Evolutionary conservation across 2,888 invertebrate species (phyloP).

Genomic region (Cylindroiulus punctatus): DNA sequence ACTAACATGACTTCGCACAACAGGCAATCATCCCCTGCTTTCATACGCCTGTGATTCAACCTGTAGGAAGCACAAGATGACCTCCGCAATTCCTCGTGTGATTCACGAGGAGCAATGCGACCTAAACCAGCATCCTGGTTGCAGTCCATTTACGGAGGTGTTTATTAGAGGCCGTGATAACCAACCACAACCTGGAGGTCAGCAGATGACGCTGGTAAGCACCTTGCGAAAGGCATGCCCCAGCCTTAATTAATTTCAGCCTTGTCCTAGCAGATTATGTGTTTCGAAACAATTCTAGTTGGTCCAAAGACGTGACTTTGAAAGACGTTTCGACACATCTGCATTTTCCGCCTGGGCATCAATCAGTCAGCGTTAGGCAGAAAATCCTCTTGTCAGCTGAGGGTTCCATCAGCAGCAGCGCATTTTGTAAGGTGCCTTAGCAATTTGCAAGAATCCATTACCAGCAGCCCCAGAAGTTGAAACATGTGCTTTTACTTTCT

Average conservation of each 20-base stretch:
- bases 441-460: not conserved
- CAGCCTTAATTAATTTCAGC: too few species aligned
- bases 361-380: too few species aligned
- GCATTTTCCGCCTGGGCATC: not conserved
- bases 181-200: not conserved
- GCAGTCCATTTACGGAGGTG: not conserved
- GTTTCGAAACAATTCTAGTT: not conserved
- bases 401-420: not conserved
- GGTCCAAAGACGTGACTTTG: not conserved
- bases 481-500: not conserved
- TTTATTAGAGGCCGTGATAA: not conserved
- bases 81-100: not conserved
- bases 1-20: not conserved
- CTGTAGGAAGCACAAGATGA: not conserved
- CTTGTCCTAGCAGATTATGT: not conserved
- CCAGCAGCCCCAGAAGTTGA: not conserved
- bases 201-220: not conserved
- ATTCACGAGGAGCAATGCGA: not conserved
- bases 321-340: not conserved
- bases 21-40: not conserved
- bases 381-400: not conserved
- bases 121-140: conserved; percentile 1
- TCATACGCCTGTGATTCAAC: not conserved
- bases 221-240: not conserved
- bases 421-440: not conserved